Conservation (phyloP, 2,113 vertebrate species). For the Podarcis cretensis region DNA sequence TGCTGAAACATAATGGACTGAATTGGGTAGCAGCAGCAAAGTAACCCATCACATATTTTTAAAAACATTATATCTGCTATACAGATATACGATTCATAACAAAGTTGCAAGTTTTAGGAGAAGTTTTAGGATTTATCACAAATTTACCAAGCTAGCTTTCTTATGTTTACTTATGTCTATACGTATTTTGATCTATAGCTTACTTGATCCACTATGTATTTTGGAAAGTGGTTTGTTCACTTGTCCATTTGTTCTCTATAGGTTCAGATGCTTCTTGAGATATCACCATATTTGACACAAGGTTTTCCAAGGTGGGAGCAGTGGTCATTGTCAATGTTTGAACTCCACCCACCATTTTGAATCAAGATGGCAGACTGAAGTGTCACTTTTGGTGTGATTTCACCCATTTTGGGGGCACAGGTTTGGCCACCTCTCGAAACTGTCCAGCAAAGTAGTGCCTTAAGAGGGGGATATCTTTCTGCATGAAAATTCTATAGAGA, state of each 20-base stretch:
- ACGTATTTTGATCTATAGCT: neutral
- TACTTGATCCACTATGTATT: no score
- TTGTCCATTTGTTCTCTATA: no score
- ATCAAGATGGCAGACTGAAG: no score
- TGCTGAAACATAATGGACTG: neutral
- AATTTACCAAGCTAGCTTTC: neutral
- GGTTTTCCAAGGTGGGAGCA: no score
- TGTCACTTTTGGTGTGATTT: no score
- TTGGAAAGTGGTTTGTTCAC: no score
- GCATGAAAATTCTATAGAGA: neutral
- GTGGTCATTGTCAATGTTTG: no score
- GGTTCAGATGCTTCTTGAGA: no score
- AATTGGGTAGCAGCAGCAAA: neutral
- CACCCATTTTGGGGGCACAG: no score
- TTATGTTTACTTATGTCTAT: neutral
- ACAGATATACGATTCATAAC: slow-evolving; percentile 15
- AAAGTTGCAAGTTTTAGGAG: slow-evolving; percentile 25
- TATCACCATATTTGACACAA: no score
- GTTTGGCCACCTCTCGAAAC: neutral
- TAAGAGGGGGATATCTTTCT: neutral
- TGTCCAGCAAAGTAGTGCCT: neutral
- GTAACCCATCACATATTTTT: neutral
- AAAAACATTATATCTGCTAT: neutral
- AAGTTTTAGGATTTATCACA: neutral
- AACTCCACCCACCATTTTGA: no score